phyloP scores from a whole-genome alignment of 2,888 invertebrate species.

The Calameuta filiformis region DNA sequence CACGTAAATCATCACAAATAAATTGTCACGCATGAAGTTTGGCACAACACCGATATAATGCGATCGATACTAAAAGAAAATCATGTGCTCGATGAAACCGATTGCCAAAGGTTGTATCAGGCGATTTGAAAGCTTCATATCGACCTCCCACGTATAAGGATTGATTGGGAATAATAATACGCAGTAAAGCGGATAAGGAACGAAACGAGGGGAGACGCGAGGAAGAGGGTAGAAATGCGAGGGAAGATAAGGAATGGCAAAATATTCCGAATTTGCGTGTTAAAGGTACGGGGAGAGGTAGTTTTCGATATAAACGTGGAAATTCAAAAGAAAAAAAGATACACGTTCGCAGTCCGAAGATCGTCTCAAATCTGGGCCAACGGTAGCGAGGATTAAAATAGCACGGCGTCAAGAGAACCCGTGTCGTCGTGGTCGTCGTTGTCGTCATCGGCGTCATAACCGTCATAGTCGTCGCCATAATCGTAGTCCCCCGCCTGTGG shows the following conservation, averaged over 20 bases:
- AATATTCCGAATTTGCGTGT: background rate
- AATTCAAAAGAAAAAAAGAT: slow-evolving; percentile 20
- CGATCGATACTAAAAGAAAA: background rate
- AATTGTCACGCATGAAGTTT: background rate
- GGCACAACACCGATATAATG: background rate
- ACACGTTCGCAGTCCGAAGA: slow-evolving; percentile 43
- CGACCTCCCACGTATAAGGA: background rate
- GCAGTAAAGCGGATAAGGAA: background rate
- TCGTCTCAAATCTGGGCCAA: slow-evolving; percentile 60
- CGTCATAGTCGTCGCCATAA: background rate
- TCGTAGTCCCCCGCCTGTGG: background rate
- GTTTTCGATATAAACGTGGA: background rate
- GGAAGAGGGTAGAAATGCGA: slow-evolving; percentile 13
- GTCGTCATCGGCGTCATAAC: slow-evolving; percentile 12
- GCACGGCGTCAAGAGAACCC: slow-evolving; percentile 47
- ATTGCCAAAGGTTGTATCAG: background rate
- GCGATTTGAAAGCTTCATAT: background rate
- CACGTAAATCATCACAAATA: background rate
- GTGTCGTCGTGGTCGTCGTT: slow-evolving; percentile 14
- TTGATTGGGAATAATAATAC: background rate
- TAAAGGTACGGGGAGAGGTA: background rate
- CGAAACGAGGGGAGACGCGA: background rate
- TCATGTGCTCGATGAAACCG: background rate
- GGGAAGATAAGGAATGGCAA: background rate
- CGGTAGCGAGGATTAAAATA: slow-evolving; percentile 56